These are phyloP conservation scores for Cynaeus angustus DNA, from an alignment of 2,888 invertebrate genomes.

Conservation along the genomic window DNA sequence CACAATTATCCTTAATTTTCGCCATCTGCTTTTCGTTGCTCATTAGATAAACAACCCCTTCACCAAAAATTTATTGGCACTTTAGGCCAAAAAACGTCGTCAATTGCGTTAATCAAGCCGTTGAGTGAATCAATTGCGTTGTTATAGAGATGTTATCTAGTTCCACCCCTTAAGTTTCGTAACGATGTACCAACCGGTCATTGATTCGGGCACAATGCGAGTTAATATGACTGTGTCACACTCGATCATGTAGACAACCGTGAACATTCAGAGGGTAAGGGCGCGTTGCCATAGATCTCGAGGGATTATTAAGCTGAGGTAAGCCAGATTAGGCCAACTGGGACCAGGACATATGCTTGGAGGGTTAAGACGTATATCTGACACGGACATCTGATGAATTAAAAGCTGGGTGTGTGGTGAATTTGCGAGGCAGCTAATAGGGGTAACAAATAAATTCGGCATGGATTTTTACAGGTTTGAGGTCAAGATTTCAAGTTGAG, in stretches of 20 bases:
- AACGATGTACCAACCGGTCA: conserved; percentile 56
- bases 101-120: conserved; percentile 67
- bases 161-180: conserved; percentile 57
- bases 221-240: conserved; percentile 70
- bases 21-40: conserved; percentile 57
- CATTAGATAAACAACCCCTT: conserved; percentile 62
- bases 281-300: conserved; percentile 44
- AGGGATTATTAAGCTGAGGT: conserved; percentile 55
- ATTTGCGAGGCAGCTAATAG: not conserved
- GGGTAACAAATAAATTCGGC: too few relatives aligned
- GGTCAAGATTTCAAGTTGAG: too few relatives aligned
- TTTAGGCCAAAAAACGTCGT: conserved; percentile 64
- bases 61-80: conserved; percentile 65
- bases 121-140: conserved; percentile 63
- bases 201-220: conserved; percentile 68
- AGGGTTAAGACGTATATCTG: conserved; percentile 51
- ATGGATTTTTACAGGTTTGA: too few relatives aligned
- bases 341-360: conserved; percentile 61
- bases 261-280: conserved; percentile 54
- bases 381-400: conserved; percentile 26
- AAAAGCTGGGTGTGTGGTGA: not conserved
- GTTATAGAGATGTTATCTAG: conserved; percentile 66
- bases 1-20: conserved; percentile 40
- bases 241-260: conserved; percentile 67
- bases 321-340: conserved; percentile 63